phyloP scores from a whole-genome alignment of 64 coral and sea anemone genomes.

The Platygyra sinensis region DNA sequence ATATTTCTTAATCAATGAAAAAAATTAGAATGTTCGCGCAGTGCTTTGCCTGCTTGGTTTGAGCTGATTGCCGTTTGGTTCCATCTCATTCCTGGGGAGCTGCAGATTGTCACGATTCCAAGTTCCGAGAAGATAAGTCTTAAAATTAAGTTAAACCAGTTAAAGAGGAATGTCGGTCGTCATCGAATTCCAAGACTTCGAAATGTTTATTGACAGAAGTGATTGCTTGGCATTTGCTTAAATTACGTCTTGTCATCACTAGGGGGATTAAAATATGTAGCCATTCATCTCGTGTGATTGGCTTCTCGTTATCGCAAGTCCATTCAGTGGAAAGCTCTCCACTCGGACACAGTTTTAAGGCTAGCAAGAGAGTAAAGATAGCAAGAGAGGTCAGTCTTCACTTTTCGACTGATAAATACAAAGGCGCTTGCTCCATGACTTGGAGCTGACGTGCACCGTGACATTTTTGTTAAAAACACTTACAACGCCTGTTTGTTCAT shows the following conservation, averaged over 20 bases:
- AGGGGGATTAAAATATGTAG: neutral
- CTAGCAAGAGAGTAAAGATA: neutral
- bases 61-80: too few relatives aligned
- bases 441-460: neutral
- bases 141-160: conserved; percentile 19
- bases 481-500: neutral
- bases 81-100: too few relatives aligned
- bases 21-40: too few relatives aligned
- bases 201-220: neutral
- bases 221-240: neutral
- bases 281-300: conserved; percentile 3
- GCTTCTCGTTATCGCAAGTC: neutral
- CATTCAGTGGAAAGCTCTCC: neutral
- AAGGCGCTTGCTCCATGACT: neutral
- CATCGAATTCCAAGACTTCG: neutral
- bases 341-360: neutral
- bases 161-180: conserved; percentile 27
- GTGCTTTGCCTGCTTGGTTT: too few relatives aligned
- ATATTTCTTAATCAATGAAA: too few relatives aligned
- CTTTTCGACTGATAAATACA: neutral
- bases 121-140: neutral
- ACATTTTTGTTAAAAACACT: neutral
- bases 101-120: too few relatives aligned
- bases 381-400: neutral
- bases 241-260: conserved; percentile 19